phyloP scores from a whole-genome alignment of 2,888 invertebrate species.

The Stenolophus ochropezus region DNA sequence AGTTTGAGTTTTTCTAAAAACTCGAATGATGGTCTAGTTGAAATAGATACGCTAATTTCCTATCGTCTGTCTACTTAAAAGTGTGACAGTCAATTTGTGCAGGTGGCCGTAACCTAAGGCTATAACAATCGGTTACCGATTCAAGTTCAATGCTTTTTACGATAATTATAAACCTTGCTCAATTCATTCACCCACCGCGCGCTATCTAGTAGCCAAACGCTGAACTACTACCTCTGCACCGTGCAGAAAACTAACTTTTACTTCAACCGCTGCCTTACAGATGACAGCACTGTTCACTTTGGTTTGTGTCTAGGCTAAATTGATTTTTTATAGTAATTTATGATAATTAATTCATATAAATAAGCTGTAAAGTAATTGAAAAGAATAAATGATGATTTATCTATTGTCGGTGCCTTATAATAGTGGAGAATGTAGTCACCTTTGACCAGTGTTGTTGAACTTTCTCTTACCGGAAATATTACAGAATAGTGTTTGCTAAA shows the following conservation, averaged over 20 bases:
- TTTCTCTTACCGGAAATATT: background rate
- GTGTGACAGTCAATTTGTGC: slow-evolving; percentile 56
- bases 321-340: background rate
- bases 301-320: background rate
- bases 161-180: slow-evolving; percentile 37
- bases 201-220: background rate
- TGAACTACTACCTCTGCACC: background rate
- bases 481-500: background rate
- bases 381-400: background rate
- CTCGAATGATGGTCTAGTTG: background rate
- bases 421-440: background rate
- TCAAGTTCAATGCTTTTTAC: slow-evolving; percentile 59
- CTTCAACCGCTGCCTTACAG: background rate
- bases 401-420: background rate
- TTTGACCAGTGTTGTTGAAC: background rate
- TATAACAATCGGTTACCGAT: slow-evolving; percentile 56
- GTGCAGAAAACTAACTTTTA: background rate
- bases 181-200: background rate
- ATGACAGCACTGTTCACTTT: background rate
- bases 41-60: background rate
- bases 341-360: background rate
- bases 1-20: background rate
- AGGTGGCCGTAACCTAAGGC: slow-evolving; percentile 57
- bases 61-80: slow-evolving; percentile 26
- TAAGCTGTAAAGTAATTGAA: background rate